phyloP scores from a whole-genome alignment of 2,797 vertebrate species.

The Tachyglossus aculeatus region DNA sequence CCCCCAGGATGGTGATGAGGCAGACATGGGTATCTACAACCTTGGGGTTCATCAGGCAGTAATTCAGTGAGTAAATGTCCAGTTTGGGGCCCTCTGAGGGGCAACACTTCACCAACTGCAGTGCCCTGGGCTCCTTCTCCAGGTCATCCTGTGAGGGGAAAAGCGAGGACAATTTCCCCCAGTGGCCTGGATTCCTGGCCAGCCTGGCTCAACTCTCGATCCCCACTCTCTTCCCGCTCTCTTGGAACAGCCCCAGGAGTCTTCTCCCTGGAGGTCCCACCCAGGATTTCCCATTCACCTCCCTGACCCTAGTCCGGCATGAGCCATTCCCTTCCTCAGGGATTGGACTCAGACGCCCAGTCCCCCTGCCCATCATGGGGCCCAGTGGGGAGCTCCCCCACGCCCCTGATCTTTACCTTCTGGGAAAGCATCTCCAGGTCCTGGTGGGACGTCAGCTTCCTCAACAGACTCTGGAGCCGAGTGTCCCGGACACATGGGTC shows the following conservation, averaged over 20 bases:
- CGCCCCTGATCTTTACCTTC: no score
- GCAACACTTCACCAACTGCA: not conserved
- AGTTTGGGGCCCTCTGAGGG: not conserved
- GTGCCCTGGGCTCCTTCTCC: no score
- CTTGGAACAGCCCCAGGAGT: no score
- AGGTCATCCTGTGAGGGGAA: no score
- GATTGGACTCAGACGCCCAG: not conserved
- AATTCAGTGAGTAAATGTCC: not conserved
- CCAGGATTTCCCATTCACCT: no score
- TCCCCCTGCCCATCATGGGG: no score
- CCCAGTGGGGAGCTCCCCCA: no score
- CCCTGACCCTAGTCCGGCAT: not conserved
- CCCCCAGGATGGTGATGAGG: not conserved
- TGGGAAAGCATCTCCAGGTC: fast-evolving
- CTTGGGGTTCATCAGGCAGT: not conserved
- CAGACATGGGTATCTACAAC: not conserved
- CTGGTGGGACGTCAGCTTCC: not conserved
- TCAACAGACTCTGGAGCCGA: not conserved
- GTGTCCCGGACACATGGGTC: not conserved
- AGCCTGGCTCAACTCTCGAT: no score
- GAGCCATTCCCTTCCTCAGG: not conserved
- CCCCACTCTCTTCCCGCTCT: no score
- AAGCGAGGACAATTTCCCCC: no score
- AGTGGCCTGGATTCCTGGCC: no score
- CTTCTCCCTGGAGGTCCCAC: no score